phyloP scores from a whole-genome alignment of 2,113 vertebrate genomes.

The Riparia riparia region DNA sequence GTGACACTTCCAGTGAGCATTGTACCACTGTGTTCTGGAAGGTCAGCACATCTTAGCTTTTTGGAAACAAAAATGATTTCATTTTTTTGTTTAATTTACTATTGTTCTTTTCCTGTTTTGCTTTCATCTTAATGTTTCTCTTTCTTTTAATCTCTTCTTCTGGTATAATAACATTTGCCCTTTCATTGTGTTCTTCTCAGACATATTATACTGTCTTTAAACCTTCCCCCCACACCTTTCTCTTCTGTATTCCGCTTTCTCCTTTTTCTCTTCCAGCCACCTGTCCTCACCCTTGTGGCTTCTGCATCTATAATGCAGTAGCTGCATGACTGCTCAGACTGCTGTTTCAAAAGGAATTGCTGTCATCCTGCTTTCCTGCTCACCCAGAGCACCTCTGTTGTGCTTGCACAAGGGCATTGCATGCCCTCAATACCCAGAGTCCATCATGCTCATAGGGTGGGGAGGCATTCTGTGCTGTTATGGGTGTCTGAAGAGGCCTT shows the following conservation, averaged over 20 bases:
- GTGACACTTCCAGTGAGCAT: background rate
- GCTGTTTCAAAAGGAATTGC: background rate
- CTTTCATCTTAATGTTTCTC: background rate
- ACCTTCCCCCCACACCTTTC: background rate
- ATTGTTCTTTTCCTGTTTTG: background rate
- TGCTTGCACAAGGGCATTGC: background rate
- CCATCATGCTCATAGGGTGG: fast-evolving
- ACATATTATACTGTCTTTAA: background rate
- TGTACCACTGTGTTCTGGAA: background rate
- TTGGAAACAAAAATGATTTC: background rate
- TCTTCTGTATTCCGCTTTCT: background rate
- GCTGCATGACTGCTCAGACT: background rate
- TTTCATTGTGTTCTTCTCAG: fast-evolving
- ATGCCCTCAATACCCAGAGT: background rate
- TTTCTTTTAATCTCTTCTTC: background rate
- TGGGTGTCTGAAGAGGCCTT: background rate
- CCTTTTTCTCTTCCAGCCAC: background rate
- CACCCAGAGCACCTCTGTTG: background rate
- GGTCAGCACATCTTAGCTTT: background rate
- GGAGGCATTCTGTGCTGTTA: background rate
- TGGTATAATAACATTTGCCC: background rate
- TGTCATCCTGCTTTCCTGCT: background rate
- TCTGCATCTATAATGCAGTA: background rate
- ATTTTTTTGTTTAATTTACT: background rate
- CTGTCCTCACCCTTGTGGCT: background rate